Base-by-base conservation (phyloP, 92 coral and sea anemone genomes). In the Isaurus tuberculatus region DNA sequence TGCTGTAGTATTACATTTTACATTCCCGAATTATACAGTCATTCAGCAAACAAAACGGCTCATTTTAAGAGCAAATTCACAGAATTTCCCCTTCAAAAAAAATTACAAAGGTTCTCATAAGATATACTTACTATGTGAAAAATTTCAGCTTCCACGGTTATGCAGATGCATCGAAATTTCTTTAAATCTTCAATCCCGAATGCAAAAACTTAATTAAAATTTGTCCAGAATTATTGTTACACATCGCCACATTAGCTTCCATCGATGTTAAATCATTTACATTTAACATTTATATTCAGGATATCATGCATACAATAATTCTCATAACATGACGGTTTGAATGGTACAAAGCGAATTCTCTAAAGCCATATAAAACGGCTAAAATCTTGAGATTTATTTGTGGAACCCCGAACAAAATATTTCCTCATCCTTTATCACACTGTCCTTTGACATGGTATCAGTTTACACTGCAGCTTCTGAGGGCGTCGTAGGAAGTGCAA, bases 311-410 rank as follows among this genome's bases (percentile, higher is more conserved):
- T 1, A 51, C 60, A 51, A 51, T 51, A 51, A 3, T 51, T 51
- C 60, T 51, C 60, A 60, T 60, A 60, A 60, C 66, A 60, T 20
- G 32, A 60, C 14, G 31, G 30, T 60, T 60, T 30, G 31, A 23
- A 60, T 60, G 31, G 66, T 60, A 60, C 66, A 60, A 60, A 60
- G 31, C 66, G 23, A 60, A 30, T 60, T 60, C 66, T 22, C 66
- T 60, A 60, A 60, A 60, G 30, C 30, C 66, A 20, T 60, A 5
- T 60, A 15, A 60, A 60, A 22, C 6, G 30, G 66, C 31, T 20
- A 60, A n/a, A 60, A 60, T 60, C 66, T 60, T 60, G 66, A 60
- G 31, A 51, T 51, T 3, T 11, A 60, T 60, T 60, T 5, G 66
- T 60, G 66, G 14, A 60, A 23, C 66, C 7, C 31, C 30, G 11